Evolutionary conservation across 2,797 vertebrate genomes (phyloP).

Genomic region (Mycteria americana): DNA sequence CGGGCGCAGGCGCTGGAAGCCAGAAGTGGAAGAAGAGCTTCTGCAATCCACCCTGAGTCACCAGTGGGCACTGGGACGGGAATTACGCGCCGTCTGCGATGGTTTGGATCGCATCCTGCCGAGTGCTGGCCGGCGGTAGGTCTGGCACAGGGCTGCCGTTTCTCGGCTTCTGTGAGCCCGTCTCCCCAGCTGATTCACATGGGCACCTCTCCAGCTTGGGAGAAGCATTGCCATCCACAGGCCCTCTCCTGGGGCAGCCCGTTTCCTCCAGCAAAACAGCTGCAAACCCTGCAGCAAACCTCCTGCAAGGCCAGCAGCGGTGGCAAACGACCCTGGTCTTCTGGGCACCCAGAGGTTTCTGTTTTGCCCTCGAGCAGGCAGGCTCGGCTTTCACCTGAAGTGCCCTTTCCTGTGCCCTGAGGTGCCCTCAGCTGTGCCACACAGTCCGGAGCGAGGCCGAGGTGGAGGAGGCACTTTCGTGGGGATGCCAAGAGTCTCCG

Average conservation of each 20-base stretch:
- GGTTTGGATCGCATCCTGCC: rapidly evolving
- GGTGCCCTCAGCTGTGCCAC: not conserved
- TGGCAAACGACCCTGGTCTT: rapidly evolving
- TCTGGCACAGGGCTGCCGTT: not conserved
- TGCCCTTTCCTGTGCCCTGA: not conserved
- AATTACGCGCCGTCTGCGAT: not conserved
- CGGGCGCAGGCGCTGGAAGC: not conserved
- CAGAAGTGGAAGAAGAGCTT: not conserved
- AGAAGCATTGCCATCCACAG: not conserved
- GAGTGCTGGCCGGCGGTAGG: not conserved
- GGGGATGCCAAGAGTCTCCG: not conserved
- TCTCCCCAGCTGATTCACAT: not conserved
- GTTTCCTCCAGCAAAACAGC: not conserved
- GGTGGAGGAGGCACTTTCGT: not conserved
- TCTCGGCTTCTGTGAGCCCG: not conserved
- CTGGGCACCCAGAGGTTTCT: not conserved
- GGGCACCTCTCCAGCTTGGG: not conserved
- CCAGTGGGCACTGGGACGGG: not conserved
- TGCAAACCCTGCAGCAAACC: not conserved
- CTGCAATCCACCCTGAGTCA: not conserved
- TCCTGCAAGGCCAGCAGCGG: not conserved
- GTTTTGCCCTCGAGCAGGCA: not conserved
- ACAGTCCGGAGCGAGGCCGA: rapidly evolving
- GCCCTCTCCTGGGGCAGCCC: not conserved
- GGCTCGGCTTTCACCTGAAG: not conserved